These are phyloP conservation scores for Zaprionus inermis DNA, from an alignment of 1,140 invertebrate genomes.

Conservation along the genomic window DNA sequence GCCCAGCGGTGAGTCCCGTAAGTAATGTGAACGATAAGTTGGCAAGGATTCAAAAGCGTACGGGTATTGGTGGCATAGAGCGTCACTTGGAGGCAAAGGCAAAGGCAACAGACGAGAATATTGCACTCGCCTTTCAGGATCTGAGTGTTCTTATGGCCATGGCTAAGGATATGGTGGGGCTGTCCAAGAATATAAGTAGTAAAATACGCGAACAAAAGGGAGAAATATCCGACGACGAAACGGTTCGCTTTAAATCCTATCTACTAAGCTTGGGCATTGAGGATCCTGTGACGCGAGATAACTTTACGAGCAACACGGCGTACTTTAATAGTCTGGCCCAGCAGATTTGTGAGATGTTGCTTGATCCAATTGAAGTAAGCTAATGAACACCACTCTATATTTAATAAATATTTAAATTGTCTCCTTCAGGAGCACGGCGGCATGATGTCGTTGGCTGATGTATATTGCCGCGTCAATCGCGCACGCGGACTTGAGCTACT, in stretches of 20 bases:
- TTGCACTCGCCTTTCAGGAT: conserved; percentile 97
- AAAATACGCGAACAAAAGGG: conserved; percentile 98
- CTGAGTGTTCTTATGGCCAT: conserved; percentile 96
- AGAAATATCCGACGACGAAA: conserved; percentile 98
- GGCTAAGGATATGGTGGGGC: conserved; percentile 98
- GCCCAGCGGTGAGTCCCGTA: conserved; percentile 40
- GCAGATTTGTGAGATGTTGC: conserved; percentile 93
- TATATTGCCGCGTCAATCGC: conserved; percentile 97
- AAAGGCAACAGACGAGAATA: conserved; percentile 95
- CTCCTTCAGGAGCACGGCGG: conserved; percentile 92
- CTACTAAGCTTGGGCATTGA: conserved; percentile 98
- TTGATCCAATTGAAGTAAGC: conserved; percentile 91
- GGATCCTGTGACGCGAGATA: conserved; percentile 97
- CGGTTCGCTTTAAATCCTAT: conserved; percentile 97
- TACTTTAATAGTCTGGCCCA: conserved; percentile 95
- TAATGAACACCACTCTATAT: neutral
- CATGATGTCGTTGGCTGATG: conserved; percentile 98
- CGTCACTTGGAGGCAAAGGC: conserved; percentile 95
- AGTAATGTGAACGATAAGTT: conserved; percentile 84
- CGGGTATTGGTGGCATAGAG: conserved; percentile 98
- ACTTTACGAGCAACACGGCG: conserved; percentile 93
- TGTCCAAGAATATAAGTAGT: conserved; percentile 96
- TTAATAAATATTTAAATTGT: neutral
- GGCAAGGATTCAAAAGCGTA: conserved; percentile 86
- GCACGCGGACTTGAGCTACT: conserved; percentile 94